Evolutionary conservation across 2,797 vertebrate genomes (phyloP).

Genomic region (Hippopotamyrus pictus): DNA sequence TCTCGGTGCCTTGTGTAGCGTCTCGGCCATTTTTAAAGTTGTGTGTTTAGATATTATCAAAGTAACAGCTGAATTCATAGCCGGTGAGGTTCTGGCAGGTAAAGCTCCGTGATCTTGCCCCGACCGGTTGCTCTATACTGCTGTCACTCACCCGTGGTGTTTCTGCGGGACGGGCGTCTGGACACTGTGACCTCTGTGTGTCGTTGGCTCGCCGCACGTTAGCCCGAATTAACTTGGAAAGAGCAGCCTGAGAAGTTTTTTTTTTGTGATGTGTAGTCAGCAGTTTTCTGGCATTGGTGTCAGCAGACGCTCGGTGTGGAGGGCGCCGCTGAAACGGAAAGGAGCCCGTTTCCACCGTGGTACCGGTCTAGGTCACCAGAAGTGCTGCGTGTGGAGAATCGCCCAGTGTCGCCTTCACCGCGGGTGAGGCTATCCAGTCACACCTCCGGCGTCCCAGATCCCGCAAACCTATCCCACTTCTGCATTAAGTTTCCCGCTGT

Average conservation of each 20-base stretch:
- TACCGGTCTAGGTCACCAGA: background rate
- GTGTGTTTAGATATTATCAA: background rate
- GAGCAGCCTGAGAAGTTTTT: background rate
- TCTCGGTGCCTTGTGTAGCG: background rate
- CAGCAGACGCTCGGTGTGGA: background rate
- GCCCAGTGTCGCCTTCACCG: background rate
- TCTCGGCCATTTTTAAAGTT: background rate
- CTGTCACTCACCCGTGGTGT: background rate
- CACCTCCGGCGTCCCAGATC: background rate
- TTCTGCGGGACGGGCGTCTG: background rate
- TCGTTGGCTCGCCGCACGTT: background rate
- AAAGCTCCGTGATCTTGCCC: background rate
- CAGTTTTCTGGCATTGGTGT: slow-evolving; percentile 10
- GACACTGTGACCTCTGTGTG: background rate
- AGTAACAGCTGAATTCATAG: background rate
- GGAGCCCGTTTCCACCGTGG: background rate
- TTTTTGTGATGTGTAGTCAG: background rate
- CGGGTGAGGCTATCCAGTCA: background rate
- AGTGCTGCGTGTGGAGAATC: slow-evolving; percentile 12
- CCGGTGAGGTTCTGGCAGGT: background rate
- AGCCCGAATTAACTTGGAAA: background rate
- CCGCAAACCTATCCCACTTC: background rate
- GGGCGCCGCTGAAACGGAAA: background rate
- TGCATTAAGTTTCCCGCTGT: background rate
- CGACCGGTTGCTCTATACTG: background rate